Percentiles rank a stretch among this genome's conserved stretches.
Conservation (phyloP, 2,113 vertebrate genomes). For the Rhinichthys klamathensis region DNA sequence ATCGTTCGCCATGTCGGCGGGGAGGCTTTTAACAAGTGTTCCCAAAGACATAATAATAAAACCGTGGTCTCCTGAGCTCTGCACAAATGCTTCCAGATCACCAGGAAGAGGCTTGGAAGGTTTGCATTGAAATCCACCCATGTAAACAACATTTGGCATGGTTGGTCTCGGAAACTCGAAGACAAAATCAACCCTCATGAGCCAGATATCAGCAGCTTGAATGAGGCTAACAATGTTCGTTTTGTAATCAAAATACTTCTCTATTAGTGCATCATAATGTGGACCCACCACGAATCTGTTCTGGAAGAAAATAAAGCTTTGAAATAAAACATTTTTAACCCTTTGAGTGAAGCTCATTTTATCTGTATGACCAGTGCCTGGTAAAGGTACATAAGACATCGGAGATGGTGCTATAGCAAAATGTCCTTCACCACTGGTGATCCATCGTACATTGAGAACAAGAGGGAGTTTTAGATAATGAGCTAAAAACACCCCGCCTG, state of each 20-base stretch:
- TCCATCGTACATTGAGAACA: constrained; percentile 77
- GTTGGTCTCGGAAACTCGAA: constrained; percentile 76
- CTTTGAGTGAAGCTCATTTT: constrained; percentile 74
- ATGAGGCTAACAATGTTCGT: constrained; percentile 65
- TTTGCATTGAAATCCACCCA: constrained; percentile 74
- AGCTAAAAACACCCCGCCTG: constrained; percentile 66
- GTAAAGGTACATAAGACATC: constrained; percentile 72
- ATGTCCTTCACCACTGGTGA: constrained; percentile 70
- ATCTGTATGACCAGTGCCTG: constrained; percentile 71
- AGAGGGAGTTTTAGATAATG: constrained; percentile 73
- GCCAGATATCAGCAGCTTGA: constrained; percentile 76
- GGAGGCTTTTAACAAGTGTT: constrained; percentile 64
- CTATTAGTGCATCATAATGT: constrained; percentile 65
- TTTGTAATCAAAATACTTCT: constrained; percentile 67
- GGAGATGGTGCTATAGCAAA: constrained; percentile 73
- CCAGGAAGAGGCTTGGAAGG: constrained; percentile 65
- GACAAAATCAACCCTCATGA: constrained; percentile 73
- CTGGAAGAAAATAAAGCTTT: constrained; percentile 58
- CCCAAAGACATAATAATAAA: constrained; percentile 72
- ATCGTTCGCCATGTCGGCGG: constrained; percentile 58
- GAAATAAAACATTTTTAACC: constrained; percentile 66
- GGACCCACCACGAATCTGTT: constrained; percentile 64
- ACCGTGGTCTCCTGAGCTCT: constrained; percentile 71
- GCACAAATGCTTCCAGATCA: constrained; percentile 70
- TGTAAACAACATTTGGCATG: constrained; percentile 73